Percentiles rank a stretch among this genome's conserved stretches.
These are phyloP conservation scores for Leucozona laternaria DNA, from an alignment of 2,888 invertebrate species.

Conservation along the genomic window DNA sequence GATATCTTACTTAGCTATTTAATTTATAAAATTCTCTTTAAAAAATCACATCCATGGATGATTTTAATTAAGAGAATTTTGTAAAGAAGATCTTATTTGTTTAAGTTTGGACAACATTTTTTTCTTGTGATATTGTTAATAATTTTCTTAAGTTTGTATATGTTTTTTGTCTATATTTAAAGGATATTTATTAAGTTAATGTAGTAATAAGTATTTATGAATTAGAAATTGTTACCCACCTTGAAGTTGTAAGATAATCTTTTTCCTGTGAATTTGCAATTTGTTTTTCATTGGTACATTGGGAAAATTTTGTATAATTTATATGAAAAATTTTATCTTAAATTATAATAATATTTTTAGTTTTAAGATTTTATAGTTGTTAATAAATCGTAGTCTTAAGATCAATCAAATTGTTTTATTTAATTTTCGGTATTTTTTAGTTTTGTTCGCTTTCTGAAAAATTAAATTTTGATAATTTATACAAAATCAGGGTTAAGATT, in stretches of 20 bases:
- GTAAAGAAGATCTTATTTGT: constrained; percentile 19
- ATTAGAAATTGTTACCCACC: constrained; percentile 53
- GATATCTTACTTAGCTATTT: neutral
- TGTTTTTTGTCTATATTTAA: constrained; percentile 31
- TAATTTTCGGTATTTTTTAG: neutral
- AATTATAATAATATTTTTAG: constrained; percentile 9
- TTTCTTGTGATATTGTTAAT: neutral
- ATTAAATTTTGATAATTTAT: no score
- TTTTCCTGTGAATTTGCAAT: constrained; percentile 42
- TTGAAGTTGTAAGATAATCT: constrained; percentile 29
- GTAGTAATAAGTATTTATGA: neutral
- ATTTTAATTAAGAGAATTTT: constrained; percentile 42
- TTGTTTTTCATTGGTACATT: constrained; percentile 46
- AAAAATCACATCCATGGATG: constrained; percentile 50
- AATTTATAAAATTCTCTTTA: constrained; percentile 35
- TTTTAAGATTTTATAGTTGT: constrained; percentile 31
- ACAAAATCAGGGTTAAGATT: no score
- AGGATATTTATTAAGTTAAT: constrained; percentile 57
- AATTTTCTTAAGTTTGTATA: constrained; percentile 30
- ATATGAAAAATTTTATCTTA: constrained; percentile 39
- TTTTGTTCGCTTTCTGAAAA: no score
- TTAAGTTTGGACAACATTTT: neutral
- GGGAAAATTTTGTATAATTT: constrained; percentile 27
- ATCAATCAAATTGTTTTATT: constrained; percentile 10
- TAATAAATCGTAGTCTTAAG: constrained; percentile 44